phyloP scores from a whole-genome alignment of 2,113 vertebrate species.

The Prionailurus bengalensis region DNA sequence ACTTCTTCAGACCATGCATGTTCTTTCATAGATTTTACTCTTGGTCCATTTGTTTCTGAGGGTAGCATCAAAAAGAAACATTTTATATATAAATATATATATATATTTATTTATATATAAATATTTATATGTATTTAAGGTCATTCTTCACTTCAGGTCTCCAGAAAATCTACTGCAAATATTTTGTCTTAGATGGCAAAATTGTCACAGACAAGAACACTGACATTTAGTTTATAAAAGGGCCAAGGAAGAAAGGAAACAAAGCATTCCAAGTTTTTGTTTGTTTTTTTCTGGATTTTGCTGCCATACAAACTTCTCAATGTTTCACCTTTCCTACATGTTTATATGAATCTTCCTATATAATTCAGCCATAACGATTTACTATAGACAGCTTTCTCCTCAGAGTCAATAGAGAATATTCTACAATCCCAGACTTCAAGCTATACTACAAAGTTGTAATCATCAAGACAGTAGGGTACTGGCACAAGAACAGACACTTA shows the following conservation, averaged over 20 bases:
- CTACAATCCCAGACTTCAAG: no score
- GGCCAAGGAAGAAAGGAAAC: neutral
- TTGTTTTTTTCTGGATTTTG: neutral
- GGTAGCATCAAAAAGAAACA: neutral
- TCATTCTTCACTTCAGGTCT: neutral
- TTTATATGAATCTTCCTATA: neutral
- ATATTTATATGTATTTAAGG: neutral
- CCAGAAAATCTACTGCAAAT: neutral
- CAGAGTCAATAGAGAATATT: neutral
- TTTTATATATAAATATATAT: no score
- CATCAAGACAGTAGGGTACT: no score
- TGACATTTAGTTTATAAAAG: constrained; percentile 46
- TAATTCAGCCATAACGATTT: neutral
- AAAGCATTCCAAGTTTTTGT: neutral
- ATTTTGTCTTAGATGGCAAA: neutral
- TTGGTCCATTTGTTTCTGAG: neutral
- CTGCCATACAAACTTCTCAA: neutral
- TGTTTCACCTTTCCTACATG: neutral
- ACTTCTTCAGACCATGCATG: neutral
- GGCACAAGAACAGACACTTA: no score
- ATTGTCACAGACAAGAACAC: constrained; percentile 8
- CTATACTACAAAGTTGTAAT: no score
- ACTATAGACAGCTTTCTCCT: neutral
- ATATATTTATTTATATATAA: no score
- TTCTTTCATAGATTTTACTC: neutral